phyloP scores from a whole-genome alignment of 2,888 invertebrate genomes.

The Zhuqinia jingwanae region DNA sequence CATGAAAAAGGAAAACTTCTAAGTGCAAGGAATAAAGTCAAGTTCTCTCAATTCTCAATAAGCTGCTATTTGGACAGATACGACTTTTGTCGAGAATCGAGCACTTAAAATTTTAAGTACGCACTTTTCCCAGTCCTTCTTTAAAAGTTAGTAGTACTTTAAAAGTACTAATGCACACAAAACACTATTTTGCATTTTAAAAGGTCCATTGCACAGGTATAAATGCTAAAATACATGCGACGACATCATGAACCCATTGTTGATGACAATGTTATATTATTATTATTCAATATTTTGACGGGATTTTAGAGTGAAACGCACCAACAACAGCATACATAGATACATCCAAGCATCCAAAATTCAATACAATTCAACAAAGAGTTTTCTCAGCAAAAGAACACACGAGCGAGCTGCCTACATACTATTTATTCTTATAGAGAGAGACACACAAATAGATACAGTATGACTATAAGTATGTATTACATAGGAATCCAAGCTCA shows the following conservation, averaged over 20 bases:
- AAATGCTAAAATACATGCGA: neutral
- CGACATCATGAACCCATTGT: too few species aligned
- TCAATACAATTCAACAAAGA: too few species aligned
- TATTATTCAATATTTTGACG: too few species aligned
- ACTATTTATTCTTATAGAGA: neutral
- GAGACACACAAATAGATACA: neutral
- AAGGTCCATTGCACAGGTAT: neutral
- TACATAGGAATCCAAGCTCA: neutral
- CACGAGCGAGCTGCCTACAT: neutral
- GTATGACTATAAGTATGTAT: neutral
- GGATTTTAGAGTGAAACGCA: too few species aligned
- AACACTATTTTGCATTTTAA: neutral
- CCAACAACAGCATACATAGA: too few species aligned
- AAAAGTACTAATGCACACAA: neutral
- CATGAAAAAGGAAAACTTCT: too few species aligned
- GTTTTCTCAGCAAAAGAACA: too few species aligned
- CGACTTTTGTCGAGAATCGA: neutral
- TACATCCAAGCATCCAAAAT: too few species aligned
- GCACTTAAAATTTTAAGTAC: neutral
- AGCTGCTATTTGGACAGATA: too few species aligned
- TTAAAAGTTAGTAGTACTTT: neutral
- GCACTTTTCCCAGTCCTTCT: neutral
- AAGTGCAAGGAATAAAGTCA: too few species aligned
- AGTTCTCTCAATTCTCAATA: too few species aligned
- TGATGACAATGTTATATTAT: too few species aligned